phyloP scores from a whole-genome alignment of 2,888 invertebrate genomes.

The Andrena bucephala region DNA sequence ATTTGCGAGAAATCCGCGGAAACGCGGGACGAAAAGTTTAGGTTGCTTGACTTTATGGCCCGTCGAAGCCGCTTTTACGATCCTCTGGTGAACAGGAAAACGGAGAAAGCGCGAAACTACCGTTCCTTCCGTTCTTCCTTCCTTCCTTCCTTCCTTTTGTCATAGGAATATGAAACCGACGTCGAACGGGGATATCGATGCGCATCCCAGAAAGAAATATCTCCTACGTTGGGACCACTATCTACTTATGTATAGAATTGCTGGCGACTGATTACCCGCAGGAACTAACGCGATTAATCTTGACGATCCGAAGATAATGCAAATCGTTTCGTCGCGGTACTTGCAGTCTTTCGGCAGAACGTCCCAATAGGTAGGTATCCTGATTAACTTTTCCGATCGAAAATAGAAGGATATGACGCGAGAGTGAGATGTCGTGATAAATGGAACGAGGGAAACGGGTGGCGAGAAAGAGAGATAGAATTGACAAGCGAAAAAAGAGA shows the following conservation, averaged over 20 bases:
- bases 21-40: slow-evolving; percentile 2
- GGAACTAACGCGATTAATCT: slow-evolving; percentile 9
- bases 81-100: slow-evolving; percentile 38
- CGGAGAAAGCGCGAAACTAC: slow-evolving; percentile 17
- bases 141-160: neutral
- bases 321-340: slow-evolving; percentile 14
- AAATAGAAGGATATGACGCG: slow-evolving; percentile 56
- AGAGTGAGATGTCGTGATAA: slow-evolving; percentile 12
- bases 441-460: neutral
- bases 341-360: neutral
- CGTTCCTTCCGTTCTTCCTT: neutral
- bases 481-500: slow-evolving; percentile 45
- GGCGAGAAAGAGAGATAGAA: slow-evolving; percentile 1
- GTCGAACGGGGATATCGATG: neutral
- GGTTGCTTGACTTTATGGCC: slow-evolving; percentile 18
- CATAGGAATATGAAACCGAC: neutral
- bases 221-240: too few species aligned
- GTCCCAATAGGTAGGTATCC: neutral
- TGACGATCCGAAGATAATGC: neutral
- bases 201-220: too few species aligned
- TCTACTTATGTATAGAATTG: neutral
- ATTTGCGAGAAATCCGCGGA: slow-evolving; percentile 14
- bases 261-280: neutral
- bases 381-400: slow-evolving; percentile 14
- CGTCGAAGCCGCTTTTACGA: slow-evolving; percentile 48